phyloP scores from a whole-genome alignment of 2,888 invertebrate genomes.

The Seladonia tumulorum region DNA sequence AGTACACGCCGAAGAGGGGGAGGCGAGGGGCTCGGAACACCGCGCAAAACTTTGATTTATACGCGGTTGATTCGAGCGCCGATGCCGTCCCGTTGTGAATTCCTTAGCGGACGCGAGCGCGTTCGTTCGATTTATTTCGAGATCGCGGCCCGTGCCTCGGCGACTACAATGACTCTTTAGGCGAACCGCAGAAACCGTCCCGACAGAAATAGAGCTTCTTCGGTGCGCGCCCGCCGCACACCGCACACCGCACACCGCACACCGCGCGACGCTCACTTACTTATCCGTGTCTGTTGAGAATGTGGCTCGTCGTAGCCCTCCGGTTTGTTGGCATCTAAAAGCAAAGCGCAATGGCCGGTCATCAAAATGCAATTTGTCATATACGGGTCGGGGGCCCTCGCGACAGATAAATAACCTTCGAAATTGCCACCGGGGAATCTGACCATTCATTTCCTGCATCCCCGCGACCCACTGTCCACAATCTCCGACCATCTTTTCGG shows the following conservation, averaged over 20 bases:
- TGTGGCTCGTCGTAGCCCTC: conserved; percentile 81
- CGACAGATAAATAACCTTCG: conserved; percentile 18
- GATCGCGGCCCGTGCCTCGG: neutral
- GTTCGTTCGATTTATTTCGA: conserved; percentile 38
- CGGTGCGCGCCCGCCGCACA: neutral
- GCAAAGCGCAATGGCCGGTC: conserved; percentile 26
- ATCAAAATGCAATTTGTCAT: conserved; percentile 28
- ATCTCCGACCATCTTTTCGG: neutral
- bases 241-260: neutral
- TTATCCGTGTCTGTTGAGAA: conserved; percentile 83
- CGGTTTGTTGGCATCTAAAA: conserved; percentile 81
- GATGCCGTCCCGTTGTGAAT: neutral
- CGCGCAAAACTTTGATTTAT: conserved; percentile 15
- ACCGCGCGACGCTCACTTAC: conserved; percentile 75
- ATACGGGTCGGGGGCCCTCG: neutral
- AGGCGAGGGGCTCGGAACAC: too few species aligned
- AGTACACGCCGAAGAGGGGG: too few species aligned
- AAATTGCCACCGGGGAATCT: conserved; percentile 6
- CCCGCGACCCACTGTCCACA: neutral
- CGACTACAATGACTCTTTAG: conserved; percentile 15
- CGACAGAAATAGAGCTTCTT: conserved; percentile 57
- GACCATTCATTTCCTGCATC: neutral
- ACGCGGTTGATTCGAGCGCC: conserved; percentile 13
- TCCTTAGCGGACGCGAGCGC: neutral
- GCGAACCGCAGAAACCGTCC: conserved; percentile 5